These are phyloP conservation scores for Cyclophora punctaria DNA, from an alignment of 2,888 invertebrate genomes.

Conservation along the genomic window DNA sequence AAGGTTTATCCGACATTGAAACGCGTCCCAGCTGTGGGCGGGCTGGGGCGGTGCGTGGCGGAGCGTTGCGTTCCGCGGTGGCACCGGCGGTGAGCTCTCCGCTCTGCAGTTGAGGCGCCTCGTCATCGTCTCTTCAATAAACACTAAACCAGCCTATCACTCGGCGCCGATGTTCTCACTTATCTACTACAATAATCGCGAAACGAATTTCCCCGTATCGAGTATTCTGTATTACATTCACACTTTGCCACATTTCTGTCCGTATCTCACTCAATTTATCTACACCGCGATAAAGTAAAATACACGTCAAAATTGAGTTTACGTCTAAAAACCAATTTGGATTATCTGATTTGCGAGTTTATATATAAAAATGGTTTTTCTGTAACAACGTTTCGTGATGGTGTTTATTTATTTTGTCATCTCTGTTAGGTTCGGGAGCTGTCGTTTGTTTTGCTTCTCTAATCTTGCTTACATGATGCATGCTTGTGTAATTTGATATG, in stretches of 20 bases:
- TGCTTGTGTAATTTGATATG: conserved; percentile 1
- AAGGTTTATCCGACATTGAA: too few relatives aligned
- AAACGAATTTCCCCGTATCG: conserved; percentile 16
- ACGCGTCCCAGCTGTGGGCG: too few relatives aligned
- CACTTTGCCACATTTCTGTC: conserved; percentile 35
- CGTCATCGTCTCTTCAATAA: too few relatives aligned
- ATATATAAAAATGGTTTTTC: conserved; percentile 45
- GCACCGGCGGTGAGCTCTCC: too few relatives aligned
- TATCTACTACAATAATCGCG: conserved; percentile 14
- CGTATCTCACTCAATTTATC: conserved; percentile 69
- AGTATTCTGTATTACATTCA: conserved; percentile 21
- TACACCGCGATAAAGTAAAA: conserved; percentile 59
- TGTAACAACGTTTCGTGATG: conserved; percentile 22
- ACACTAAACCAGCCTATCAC: too few relatives aligned
- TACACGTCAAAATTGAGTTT: conserved; percentile 71
- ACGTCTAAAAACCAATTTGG: conserved; percentile 71
- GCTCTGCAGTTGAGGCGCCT: too few relatives aligned
- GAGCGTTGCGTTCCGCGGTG: too few relatives aligned
- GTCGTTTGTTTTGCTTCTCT: too few relatives aligned
- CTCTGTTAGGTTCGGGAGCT: not conserved
- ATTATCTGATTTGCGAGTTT: conserved; percentile 69
- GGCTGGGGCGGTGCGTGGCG: too few relatives aligned
- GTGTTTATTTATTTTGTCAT: conserved; percentile 27
- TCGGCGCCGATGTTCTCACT: not conserved
- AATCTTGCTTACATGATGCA: not conserved